Evolutionary conservation across 2,113 vertebrate species (phyloP), one percentile per base, ranked within the genome.

Genomic region (Shinisaurus crocodilurus): DNA sequence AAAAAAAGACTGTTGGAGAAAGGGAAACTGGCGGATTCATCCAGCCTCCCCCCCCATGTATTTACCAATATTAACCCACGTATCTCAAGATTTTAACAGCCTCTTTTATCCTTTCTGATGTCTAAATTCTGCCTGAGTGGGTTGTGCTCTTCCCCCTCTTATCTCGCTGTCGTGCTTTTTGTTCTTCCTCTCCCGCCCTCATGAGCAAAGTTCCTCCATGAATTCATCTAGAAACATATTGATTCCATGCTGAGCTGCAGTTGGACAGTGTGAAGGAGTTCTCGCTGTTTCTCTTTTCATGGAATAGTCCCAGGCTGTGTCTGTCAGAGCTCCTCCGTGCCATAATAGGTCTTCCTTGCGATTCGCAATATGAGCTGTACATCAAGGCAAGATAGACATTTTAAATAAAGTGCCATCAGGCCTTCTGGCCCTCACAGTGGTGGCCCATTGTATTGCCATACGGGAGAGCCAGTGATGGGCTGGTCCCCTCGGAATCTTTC

Each of bases 371-470:
- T 54, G 91, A 95, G 94, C 95, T 65, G 93, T 94, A 81, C 85
- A 18, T 74, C 93, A 77, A 86, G 95, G 94, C 91, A 8, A 93
- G 94, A 91, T 2, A 89, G 93, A 84, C 72, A 50, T 45, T 45
- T 69, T 90, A 79, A 90, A 83, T 67, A 60, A 75, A 85, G 93
- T 76, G 95, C 96, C 96, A 92, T 88, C 91, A 87, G 92, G 88
- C 90, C 90, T 6, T 92, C 93, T 86, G 75, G 2, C 91, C 0
- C 0, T n/a, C 93, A 13, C 93, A 20, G 92, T 70, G 91, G 94
- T 92, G 60, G 93, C 92, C 92, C 89, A 69, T 96, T 93, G 96
- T 96, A 90, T 89, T 81, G 85, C 93, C 87, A 1, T 77, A 91
- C 23, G 91, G 92, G 90, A 75, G 95, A 92, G 90, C 90, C 1